Percentiles rank a stretch among this genome's conserved stretches.
These are phyloP conservation scores for Morpho helenor DNA, from an alignment of 2,888 invertebrate species.

Conservation along the genomic window DNA sequence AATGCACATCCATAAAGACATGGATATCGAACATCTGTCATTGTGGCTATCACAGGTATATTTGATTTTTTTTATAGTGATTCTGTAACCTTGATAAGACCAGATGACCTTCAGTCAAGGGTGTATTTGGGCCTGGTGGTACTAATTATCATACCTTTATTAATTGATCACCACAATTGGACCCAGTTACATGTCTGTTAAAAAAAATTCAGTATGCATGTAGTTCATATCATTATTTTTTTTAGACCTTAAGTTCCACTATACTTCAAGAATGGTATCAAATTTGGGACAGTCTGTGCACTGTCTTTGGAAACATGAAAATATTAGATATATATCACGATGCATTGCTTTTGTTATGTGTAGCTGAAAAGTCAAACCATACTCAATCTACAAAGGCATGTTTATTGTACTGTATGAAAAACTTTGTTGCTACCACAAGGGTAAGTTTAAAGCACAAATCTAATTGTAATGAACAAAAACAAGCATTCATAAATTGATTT, in stretches of 20 bases:
- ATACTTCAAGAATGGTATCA: constrained; percentile 55
- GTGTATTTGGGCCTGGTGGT: too few relatives aligned
- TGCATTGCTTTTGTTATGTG: constrained; percentile 39
- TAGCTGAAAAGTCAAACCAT: constrained; percentile 42
- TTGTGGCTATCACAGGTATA: constrained; percentile 52
- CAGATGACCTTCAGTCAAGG: too few relatives aligned
- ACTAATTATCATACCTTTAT: too few relatives aligned
- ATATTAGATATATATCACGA: constrained; percentile 44
- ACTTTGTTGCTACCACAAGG: constrained; percentile 49
- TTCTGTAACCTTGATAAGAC: too few relatives aligned
- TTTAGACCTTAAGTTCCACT: constrained; percentile 52
- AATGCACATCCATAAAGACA: constrained; percentile 34
- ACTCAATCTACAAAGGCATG: constrained; percentile 47
- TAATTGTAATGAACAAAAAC: too few relatives aligned
- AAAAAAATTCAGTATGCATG: too few relatives aligned
- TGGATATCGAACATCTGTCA: constrained; percentile 40
- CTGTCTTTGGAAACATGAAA: constrained; percentile 33
- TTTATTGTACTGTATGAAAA: constrained; percentile 52
- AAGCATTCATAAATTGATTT: too few relatives aligned
- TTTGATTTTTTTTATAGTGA: background rate
- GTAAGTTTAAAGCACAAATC: constrained; percentile 35
- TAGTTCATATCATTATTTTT: constrained; percentile 8
- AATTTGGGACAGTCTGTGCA: constrained; percentile 50
- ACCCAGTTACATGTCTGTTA: too few relatives aligned
- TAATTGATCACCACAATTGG: too few relatives aligned